These are phyloP conservation scores for Sesamia inferens DNA, from an alignment of 2,888 invertebrate genomes.

Conservation along the genomic window DNA sequence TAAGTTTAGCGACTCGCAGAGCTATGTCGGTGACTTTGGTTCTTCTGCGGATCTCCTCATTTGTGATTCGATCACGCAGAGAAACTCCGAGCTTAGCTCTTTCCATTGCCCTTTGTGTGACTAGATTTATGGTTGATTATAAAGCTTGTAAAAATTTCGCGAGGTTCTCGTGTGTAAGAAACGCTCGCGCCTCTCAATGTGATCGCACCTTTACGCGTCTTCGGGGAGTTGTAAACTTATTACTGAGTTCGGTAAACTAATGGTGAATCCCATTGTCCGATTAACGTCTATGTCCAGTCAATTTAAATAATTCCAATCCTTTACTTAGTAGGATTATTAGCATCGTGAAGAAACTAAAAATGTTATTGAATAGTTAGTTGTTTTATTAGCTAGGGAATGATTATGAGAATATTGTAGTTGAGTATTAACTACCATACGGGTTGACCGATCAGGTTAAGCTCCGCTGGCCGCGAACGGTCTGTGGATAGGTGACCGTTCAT, in stretches of 20 bases:
- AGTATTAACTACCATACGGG: no score
- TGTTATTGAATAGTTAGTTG: not conserved
- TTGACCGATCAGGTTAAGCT: no score
- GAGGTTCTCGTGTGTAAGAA: not conserved
- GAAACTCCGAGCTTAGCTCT: no score
- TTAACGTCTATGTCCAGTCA: constrained; percentile 66
- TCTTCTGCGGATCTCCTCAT: no score
- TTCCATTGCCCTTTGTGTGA: no score
- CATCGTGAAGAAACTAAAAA: not conserved
- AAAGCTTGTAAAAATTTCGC: not conserved
- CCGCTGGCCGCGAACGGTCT: no score
- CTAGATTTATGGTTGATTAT: no score
- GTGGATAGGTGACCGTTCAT: no score
- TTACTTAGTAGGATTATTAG: not conserved
- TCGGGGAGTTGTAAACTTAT: constrained; percentile 71
- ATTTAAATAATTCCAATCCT: constrained; percentile 39
- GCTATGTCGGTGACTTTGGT: no score
- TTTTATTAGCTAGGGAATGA: not conserved
- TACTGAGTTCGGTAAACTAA: constrained; percentile 68
- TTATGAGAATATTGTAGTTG: not conserved
- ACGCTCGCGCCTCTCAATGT: not conserved
- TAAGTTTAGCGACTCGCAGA: no score
- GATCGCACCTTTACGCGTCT: constrained; percentile 18
- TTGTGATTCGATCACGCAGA: no score
- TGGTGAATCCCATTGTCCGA: constrained; percentile 55